A percentile compares a stretch with the other conserved stretches of the same genome.
These are phyloP conservation scores for Caenorhabditis briggsae DNA, from an alignment of 1,140 invertebrate genomes.

Conservation along the genomic window DNA sequence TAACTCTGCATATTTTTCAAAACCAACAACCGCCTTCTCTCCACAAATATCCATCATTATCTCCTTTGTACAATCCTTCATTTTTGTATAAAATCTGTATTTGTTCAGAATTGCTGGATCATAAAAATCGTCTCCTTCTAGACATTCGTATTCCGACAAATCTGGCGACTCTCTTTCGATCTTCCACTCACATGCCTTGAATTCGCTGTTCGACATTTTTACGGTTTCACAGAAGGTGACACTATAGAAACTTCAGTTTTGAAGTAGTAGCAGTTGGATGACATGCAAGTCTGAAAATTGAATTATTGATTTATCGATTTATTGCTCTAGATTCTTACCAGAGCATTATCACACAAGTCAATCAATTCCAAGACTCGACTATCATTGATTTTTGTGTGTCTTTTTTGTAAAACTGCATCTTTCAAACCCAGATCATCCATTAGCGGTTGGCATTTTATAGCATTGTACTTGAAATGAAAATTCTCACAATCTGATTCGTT, in stretches of 20 bases:
- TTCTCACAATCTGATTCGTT: not conserved
- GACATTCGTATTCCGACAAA: not conserved
- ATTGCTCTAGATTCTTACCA: not conserved
- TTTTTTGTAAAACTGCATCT: not conserved
- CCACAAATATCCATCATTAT: slow-evolving; percentile 13
- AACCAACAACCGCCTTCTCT: not conserved
- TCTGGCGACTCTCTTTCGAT: not conserved
- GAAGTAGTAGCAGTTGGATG: not conserved
- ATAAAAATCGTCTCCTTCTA: not conserved
- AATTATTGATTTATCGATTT: not conserved
- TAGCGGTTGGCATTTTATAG: not conserved
- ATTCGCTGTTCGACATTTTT: not conserved
- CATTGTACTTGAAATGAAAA: not conserved
- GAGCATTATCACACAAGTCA: not conserved
- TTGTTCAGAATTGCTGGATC: not conserved
- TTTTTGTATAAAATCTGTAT: not conserved
- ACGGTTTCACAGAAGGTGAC: not conserved
- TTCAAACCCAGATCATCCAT: not conserved
- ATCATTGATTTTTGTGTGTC: not conserved
- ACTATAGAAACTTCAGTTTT: not conserved
- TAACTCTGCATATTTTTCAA: not conserved
- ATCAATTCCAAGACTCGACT: not conserved
- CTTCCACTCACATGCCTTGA: not conserved
- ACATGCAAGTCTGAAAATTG: not conserved
- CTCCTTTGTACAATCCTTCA: not conserved